Base-by-base conservation (phyloP, 2,797 vertebrate species). In the Protosalanx chinensis region DNA sequence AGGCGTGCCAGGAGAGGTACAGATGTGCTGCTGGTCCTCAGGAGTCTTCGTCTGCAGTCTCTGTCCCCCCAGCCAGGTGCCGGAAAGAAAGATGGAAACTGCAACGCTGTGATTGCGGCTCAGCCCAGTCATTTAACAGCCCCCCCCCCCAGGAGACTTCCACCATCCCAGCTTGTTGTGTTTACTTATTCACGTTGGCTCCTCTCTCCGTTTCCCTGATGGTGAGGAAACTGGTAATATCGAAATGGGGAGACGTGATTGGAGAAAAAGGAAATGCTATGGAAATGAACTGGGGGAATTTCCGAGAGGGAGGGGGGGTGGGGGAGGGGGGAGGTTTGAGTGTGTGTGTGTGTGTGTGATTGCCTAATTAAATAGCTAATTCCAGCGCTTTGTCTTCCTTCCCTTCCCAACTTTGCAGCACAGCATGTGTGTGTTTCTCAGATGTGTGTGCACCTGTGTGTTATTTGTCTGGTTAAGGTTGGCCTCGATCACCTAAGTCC, bases 331-430 rank as follows among this genome's bases (percentile, higher is more conserved):
- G 37, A 12, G 41, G 3, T 3, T 8, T 12, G 12, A 12, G 41
- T 46, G 41, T 46, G 41, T 41, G 37, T 41, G 37, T 10, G 6
- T 10, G 37, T 2, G 12, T 12, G 58, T 64, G 49, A 71, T 64
- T 67, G 76, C 61, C 67, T 77, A 71, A 77, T 77, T 77, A 74
- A 66, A 70, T 73, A 35, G 64, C 33, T 73, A 70, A 59, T 46
- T 46, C 41, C 12, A 46, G 41, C 41, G 30, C 32, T 73, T 70
- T 37, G 51, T 51, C 18, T 63, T 77, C 8, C 27, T 70, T 68
- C 69, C 62, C 57, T 20, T 49, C 41, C 41, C 32, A 60, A 32
- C 32, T 64, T 41, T 61, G 15, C 46, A 63, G 27, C 51, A 29
- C 7, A 70, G 68, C 53, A 41, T 33, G 61, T 60, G 53, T 46